Evolutionary conservation across 2,113 vertebrate species (phyloP).

Genomic region (Hemiscyllium ocellatum): DNA sequence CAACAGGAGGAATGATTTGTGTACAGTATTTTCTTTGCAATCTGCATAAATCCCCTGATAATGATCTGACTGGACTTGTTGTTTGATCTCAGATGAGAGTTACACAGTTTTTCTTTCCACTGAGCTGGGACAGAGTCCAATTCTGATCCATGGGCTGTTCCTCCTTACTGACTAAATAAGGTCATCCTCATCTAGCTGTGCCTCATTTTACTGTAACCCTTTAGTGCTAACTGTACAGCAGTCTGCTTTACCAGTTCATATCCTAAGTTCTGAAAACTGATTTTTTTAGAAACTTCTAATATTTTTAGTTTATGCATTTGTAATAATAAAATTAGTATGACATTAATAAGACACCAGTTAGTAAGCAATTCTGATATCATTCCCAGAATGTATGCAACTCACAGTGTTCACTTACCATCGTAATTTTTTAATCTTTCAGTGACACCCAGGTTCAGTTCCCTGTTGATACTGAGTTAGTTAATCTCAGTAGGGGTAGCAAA

Average conservation of each 20-base stretch:
- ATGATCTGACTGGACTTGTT: conserved; percentile 32
- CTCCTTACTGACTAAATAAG: conserved; percentile 38
- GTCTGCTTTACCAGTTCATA: not conserved
- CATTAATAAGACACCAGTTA: not conserved
- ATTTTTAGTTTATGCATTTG: not conserved
- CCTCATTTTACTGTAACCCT: conserved; percentile 33
- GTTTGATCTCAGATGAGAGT: conserved; percentile 35
- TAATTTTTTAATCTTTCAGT: not conserved
- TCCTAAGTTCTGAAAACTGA: not conserved
- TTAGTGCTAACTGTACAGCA: conserved; percentile 6
- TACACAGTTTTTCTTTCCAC: conserved; percentile 30
- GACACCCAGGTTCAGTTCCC: not conserved
- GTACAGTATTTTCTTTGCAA: conserved; percentile 29
- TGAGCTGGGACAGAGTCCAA: conserved; percentile 34
- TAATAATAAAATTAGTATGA: not conserved
- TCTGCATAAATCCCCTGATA: conserved; percentile 37
- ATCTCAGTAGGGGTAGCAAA: not conserved
- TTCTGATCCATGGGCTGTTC: conserved; percentile 36
- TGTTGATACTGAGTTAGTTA: not conserved
- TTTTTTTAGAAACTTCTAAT: not conserved
- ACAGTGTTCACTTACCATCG: not conserved
- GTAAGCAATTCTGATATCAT: not conserved
- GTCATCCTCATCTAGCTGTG: conserved; percentile 33
- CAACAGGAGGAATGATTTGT: conserved; percentile 36
- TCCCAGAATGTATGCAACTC: not conserved